phyloP scores from a whole-genome alignment of 92 coral and sea anemone species.

The Actinostola sp. region DNA sequence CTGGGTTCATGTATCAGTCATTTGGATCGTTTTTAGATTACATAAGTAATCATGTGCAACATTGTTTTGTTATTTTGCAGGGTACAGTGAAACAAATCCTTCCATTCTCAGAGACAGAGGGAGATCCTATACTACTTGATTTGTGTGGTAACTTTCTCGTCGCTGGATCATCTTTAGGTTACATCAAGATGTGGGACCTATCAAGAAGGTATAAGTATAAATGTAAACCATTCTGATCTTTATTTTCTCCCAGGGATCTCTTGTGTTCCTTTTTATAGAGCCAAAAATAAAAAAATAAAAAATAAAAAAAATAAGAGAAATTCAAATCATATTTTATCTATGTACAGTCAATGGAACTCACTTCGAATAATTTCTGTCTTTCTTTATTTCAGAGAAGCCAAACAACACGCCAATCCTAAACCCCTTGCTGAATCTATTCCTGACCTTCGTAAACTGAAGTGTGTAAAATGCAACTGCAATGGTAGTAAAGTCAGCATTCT shows the following conservation, averaged over 20 bases:
- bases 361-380: background rate
- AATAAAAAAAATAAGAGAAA: too few species aligned
- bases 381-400: slow-evolving; percentile 78
- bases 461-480: slow-evolving; percentile 89
- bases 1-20: too few species aligned
- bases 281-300: too few species aligned
- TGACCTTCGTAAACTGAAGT: slow-evolving; percentile 78
- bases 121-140: slow-evolving; percentile 92
- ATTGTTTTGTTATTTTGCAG: slow-evolving; percentile 30
- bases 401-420: slow-evolving; percentile 87
- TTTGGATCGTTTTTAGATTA: too few species aligned
- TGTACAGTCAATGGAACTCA: background rate
- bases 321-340: too few species aligned
- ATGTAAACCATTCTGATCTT: background rate
- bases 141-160: slow-evolving; percentile 93
- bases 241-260: background rate
- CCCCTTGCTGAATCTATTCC: slow-evolving; percentile 68
- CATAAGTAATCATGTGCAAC: too few species aligned
- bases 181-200: slow-evolving; percentile 90
- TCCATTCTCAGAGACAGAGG: slow-evolving; percentile 90
- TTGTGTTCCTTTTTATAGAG: too few species aligned
- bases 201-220: slow-evolving; percentile 99
- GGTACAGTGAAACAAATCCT: slow-evolving; percentile 97
- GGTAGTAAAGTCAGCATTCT: slow-evolving; percentile 95
- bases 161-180: slow-evolving; percentile 86